These are phyloP conservation scores for Patiria pectinifera DNA, from an alignment of 53 echinoderm and acorn worm genomes.

Conservation along the genomic window DNA sequence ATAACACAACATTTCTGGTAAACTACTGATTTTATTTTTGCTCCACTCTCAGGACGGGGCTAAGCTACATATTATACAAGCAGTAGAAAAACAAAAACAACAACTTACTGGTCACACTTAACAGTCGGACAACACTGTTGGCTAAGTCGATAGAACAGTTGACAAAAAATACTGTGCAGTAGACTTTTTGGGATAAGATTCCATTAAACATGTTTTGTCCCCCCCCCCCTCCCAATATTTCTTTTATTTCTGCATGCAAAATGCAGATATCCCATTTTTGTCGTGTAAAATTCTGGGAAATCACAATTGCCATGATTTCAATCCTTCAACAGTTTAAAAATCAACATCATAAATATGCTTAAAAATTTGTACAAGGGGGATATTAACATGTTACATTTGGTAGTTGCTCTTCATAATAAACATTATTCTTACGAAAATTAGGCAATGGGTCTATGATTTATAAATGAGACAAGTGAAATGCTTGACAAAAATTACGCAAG, in stretches of 20 bases:
- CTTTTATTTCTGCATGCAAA: neutral
- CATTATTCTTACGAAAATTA: too few species aligned
- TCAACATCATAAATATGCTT: too few species aligned
- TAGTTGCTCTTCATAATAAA: too few species aligned
- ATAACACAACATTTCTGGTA: slow-evolving; percentile 9
- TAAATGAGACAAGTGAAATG: too few species aligned
- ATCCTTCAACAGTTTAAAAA: too few species aligned
- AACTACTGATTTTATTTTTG: slow-evolving; percentile 59
- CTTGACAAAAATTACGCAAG: too few species aligned
- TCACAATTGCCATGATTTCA: too few species aligned
- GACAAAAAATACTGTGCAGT: neutral
- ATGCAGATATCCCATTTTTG: too few species aligned
- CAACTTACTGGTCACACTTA: slow-evolving; percentile 37
- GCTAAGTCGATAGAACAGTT: neutral
- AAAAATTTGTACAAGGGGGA: too few species aligned
- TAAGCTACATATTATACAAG: slow-evolving; percentile 63
- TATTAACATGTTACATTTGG: too few species aligned
- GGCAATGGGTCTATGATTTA: too few species aligned
- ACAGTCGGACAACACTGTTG: slow-evolving; percentile 33
- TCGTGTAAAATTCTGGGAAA: too few species aligned
- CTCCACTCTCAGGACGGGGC: slow-evolving; percentile 56
- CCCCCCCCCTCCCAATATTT: neutral
- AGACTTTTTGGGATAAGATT: neutral
- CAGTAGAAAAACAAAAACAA: slow-evolving; percentile 55
- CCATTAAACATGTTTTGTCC: neutral